These are phyloP conservation scores for Anisognathus igniventris DNA, from an alignment of 2,797 vertebrate species.

Conservation along the genomic window DNA sequence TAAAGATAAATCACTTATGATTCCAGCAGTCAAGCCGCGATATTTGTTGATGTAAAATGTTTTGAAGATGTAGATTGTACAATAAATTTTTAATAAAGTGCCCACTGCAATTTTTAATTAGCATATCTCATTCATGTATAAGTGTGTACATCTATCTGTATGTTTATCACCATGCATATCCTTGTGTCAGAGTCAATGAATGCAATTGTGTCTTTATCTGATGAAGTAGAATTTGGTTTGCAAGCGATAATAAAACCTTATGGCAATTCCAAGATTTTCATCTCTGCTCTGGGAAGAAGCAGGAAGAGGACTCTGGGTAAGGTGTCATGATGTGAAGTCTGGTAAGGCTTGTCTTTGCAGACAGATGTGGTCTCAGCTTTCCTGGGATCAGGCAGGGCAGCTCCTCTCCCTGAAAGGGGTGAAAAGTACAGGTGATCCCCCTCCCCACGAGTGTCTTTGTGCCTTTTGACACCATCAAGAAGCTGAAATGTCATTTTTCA, in stretches of 20 bases:
- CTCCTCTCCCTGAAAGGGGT: background rate
- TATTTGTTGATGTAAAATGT: constrained; percentile 75
- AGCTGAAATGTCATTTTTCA: background rate
- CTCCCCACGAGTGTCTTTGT: accelerated
- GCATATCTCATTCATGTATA: constrained; percentile 72
- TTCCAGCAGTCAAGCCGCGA: constrained; percentile 65
- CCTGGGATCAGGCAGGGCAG: background rate
- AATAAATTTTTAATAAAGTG: constrained; percentile 80
- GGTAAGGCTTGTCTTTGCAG: constrained; percentile 30
- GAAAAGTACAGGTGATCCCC: accelerated
- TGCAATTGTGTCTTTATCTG: constrained; percentile 74
- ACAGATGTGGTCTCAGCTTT: constrained; percentile 13
- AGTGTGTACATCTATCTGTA: constrained; percentile 71
- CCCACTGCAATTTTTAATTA: constrained; percentile 76
- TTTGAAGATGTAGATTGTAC: constrained; percentile 75
- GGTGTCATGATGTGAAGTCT: background rate
- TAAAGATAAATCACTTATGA: constrained; percentile 71
- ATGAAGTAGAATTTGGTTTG: constrained; percentile 73
- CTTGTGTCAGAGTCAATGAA: constrained; percentile 72
- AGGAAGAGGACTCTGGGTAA: constrained; percentile 44
- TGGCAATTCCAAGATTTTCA: constrained; percentile 67
- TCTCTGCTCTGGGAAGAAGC: constrained; percentile 57
- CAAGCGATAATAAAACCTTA: constrained; percentile 72
- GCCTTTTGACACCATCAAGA: background rate
- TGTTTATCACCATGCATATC: constrained; percentile 67